phyloP scores from a whole-genome alignment of 1,140 invertebrate genomes.

The Acromyrmex charruanus region DNA sequence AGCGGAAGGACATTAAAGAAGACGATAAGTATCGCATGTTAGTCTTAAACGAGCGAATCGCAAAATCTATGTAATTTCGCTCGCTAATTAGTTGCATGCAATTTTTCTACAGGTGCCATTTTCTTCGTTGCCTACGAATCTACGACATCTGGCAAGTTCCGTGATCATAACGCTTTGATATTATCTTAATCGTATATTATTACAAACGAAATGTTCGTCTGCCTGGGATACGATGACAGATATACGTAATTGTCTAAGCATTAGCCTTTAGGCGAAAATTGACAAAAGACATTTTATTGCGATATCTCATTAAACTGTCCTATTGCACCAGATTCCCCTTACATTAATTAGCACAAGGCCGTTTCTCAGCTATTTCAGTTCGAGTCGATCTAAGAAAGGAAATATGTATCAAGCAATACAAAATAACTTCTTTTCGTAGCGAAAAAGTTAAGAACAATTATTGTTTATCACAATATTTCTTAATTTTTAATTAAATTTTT shows the following conservation, averaged over 20 bases:
- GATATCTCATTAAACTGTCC: neutral
- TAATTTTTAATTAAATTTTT: slow-evolving; percentile 4
- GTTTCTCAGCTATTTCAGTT: neutral
- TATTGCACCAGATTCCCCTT: neutral
- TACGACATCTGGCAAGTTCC: slow-evolving; percentile 59
- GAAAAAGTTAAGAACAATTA: neutral
- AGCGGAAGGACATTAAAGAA: neutral
- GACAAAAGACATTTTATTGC: neutral
- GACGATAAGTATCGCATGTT: neutral
- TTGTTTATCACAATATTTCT: neutral
- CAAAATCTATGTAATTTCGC: neutral
- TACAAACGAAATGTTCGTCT: neutral
- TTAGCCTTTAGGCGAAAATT: neutral
- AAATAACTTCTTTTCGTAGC: neutral
- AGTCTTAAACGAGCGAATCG: neutral
- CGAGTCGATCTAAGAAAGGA: neutral
- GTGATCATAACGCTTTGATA: slow-evolving; percentile 28
- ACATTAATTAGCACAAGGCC: slow-evolving; percentile 30
- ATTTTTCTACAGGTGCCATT: slow-evolving; percentile 2
- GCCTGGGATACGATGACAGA: neutral
- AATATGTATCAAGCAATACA: neutral
- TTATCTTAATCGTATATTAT: slow-evolving; percentile 36
- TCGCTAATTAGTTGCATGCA: slow-evolving; percentile 27
- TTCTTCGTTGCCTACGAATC: neutral
- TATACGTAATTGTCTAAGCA: slow-evolving; percentile 1